These are phyloP conservation scores for Triplophysa tibetana DNA, from an alignment of 2,113 vertebrate genomes.

Conservation along the genomic window DNA sequence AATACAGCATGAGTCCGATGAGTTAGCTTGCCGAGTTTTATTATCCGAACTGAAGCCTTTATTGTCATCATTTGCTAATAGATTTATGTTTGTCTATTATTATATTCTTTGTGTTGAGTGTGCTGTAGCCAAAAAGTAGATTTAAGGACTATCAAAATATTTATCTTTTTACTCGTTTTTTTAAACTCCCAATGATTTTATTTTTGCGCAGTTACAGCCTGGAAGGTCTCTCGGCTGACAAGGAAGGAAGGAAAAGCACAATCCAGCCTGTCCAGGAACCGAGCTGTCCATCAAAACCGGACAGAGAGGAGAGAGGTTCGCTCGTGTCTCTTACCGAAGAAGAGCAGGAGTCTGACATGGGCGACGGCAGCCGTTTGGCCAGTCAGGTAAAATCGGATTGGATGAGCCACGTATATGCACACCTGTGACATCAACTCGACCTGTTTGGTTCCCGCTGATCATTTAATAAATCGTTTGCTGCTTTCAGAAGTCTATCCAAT, in stretches of 20 bases:
- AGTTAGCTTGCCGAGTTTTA: background rate
- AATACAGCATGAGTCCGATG: background rate
- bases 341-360: conserved; percentile 75
- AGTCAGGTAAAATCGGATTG: conserved; percentile 73
- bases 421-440: background rate
- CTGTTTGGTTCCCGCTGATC: background rate
- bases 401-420: background rate
- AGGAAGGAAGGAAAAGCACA: conserved; percentile 60
- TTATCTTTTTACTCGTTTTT: too few relatives aligned
- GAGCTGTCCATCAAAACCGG: conserved; percentile 52
- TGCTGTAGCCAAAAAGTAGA: too few relatives aligned
- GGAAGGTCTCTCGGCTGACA: conserved; percentile 80
- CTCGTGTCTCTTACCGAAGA: conserved; percentile 84
- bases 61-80: background rate
- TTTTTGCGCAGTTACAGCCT: conserved; percentile 81
- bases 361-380: conserved; percentile 68
- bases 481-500: conserved; percentile 51
- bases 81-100: too few relatives aligned
- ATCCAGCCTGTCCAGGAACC: conserved; percentile 64
- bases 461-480: background rate
- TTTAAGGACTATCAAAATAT: too few relatives aligned
- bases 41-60: background rate
- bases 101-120: too few relatives aligned
- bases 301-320: conserved; percentile 74
- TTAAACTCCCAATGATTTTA: too few relatives aligned